Evolutionary conservation across 2,888 invertebrate species (phyloP).

Genomic region (Drosophila robusta): DNA sequence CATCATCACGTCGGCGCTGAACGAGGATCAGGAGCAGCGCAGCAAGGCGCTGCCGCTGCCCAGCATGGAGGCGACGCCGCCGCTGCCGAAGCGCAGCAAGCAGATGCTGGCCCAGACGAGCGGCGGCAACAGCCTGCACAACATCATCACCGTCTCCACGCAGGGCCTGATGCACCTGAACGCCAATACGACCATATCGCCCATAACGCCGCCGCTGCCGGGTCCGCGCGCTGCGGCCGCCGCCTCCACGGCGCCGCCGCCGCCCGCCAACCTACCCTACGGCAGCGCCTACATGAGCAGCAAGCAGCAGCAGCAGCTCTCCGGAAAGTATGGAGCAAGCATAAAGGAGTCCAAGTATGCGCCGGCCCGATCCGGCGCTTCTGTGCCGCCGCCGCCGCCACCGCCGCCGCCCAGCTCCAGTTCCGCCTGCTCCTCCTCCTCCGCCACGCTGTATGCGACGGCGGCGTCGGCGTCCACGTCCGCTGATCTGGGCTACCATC

Average conservation of each 20-base stretch:
- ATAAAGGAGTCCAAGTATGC: conserved; percentile 63
- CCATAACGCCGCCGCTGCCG: conserved; percentile 83
- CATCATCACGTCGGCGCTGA: conserved; percentile 93
- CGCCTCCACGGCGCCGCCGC: conserved; percentile 68
- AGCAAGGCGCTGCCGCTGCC: conserved; percentile 78
- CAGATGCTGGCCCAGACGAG: conserved; percentile 48
- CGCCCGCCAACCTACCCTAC: conserved; percentile 70
- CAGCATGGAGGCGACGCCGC: conserved; percentile 47
- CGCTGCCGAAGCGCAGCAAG: conserved; percentile 80
- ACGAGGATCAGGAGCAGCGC: conserved; percentile 90
- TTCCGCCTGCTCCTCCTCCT: conserved; percentile 22
- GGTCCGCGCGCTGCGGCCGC: conserved; percentile 61
- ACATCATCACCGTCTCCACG: conserved; percentile 83
- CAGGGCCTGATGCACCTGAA: conserved; percentile 84
- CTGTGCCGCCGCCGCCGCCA: conserved; percentile 59
- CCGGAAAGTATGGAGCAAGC: conserved; percentile 40
- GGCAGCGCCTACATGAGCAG: conserved; percentile 64
- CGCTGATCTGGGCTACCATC: conserved; percentile 75
- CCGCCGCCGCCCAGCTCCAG: conserved; percentile 47
- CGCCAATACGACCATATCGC: conserved; percentile 84
- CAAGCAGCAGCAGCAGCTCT: conserved; percentile 40
- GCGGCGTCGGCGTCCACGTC: conserved; percentile 51
- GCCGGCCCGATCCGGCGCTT: conserved; percentile 46
- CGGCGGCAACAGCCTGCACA: conserved; percentile 78
- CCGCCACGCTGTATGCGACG: conserved; percentile 57